Evolutionary conservation across 2,888 invertebrate species (phyloP).

Genomic region (Apomyelois bistriatella): DNA sequence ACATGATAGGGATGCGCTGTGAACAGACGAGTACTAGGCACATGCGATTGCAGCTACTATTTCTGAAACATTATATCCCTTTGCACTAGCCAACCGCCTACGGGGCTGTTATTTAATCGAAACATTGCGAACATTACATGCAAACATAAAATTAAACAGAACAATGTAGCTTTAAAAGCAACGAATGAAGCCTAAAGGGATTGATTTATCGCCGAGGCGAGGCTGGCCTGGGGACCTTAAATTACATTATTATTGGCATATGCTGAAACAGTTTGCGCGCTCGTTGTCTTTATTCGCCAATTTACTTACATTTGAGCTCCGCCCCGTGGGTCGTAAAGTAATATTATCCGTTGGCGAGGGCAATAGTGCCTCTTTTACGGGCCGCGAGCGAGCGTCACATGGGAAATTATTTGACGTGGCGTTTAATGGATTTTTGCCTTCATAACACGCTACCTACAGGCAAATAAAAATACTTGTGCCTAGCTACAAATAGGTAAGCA

Average conservation of each 20-base stretch:
- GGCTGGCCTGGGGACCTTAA: constrained; percentile 6
- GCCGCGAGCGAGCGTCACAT: constrained; percentile 77
- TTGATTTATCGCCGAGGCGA: constrained; percentile 4
- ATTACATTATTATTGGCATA: constrained; percentile 21
- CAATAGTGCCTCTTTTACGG: constrained; percentile 79
- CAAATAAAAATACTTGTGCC: constrained; percentile 66
- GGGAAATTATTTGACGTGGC: constrained; percentile 80
- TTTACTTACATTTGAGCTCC: constrained; percentile 73
- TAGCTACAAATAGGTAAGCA: constrained; percentile 36
- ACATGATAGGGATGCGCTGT: no score
- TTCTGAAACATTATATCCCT: no score
- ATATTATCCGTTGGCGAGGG: constrained; percentile 76
- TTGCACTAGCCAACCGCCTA: no score
- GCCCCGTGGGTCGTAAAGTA: constrained; percentile 76
- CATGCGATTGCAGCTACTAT: no score
- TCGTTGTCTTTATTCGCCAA: constrained; percentile 76
- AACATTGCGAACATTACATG: neutral
- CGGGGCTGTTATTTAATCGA: no score
- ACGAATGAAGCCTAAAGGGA: neutral
- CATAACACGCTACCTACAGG: constrained; percentile 75
- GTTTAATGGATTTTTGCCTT: constrained; percentile 80
- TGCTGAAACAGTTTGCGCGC: constrained; percentile 40
- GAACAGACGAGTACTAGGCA: no score
- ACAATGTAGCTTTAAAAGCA: neutral
- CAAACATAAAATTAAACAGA: neutral